A percentile compares a stretch with the other conserved stretches of the same genome.
phyloP scores from a whole-genome alignment of 2,797 vertebrate genomes.

The Chromis chromis region DNA sequence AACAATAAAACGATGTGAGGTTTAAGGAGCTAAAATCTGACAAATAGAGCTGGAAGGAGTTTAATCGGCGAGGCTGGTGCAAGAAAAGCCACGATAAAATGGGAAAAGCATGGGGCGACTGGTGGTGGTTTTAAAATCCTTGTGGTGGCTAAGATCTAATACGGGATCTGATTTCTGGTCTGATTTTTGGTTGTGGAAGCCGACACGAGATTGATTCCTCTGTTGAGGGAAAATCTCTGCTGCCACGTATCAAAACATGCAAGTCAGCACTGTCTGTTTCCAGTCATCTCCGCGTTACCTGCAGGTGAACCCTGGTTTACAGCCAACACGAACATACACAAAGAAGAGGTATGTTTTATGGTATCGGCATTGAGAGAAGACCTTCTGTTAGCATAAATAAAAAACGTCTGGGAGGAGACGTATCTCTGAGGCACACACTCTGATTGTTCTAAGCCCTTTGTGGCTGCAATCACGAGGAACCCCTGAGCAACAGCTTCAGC shows the following conservation, averaged over 20 bases:
- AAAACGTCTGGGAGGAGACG: conserved; percentile 30
- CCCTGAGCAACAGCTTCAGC: conserved; percentile 35
- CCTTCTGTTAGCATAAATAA: conserved; percentile 53
- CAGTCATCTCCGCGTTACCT: conserved; percentile 31
- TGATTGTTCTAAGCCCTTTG: conserved; percentile 60
- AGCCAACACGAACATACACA: conserved; percentile 43
- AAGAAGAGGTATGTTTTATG: conserved; percentile 45
- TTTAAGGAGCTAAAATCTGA: conserved; percentile 41
- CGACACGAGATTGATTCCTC: not conserved
- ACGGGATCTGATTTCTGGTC: conserved; percentile 3
- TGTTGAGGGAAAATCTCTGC: conserved; percentile 22
- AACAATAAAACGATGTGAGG: conserved; percentile 48
- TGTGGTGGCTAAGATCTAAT: not conserved
- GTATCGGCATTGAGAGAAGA: conserved; percentile 37
- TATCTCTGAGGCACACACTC: conserved; percentile 26
- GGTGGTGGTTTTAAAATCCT: not conserved
- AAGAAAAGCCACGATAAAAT: conserved; percentile 8
- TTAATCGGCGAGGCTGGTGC: conserved; percentile 2
- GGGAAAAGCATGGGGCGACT: conserved; percentile 11
- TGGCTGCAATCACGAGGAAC: conserved; percentile 48
- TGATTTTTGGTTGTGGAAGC: conserved; percentile 20
- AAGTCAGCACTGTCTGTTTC: conserved; percentile 24
- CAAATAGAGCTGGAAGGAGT: conserved; percentile 47
- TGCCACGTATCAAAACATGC: conserved; percentile 25
- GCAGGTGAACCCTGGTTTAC: conserved; percentile 45